These are phyloP conservation scores for Danaus plexippus DNA, from an alignment of 1,140 invertebrate genomes.

Conservation along the genomic window DNA sequence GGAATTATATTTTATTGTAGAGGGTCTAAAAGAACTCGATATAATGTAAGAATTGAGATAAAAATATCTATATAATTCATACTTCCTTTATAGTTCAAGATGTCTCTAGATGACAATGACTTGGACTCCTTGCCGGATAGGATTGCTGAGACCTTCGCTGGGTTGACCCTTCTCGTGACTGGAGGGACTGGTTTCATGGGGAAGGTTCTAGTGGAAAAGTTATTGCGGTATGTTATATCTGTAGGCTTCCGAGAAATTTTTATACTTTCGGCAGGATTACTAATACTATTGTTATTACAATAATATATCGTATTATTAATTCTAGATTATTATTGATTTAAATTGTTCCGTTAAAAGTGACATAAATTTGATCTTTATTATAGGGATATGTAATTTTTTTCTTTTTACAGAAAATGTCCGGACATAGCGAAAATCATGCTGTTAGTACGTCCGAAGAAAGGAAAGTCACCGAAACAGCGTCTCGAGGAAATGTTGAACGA, in stretches of 20 bases:
- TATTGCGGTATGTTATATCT: constrained; percentile 73
- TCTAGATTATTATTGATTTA: too few species aligned
- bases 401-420: constrained; percentile 64
- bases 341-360: too few species aligned
- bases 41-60: too few species aligned
- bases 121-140: constrained; percentile 68
- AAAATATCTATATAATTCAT: background rate
- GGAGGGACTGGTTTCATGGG: constrained; percentile 90
- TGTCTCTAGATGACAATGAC: constrained; percentile 49
- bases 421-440: constrained; percentile 82
- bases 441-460: constrained; percentile 85
- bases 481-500: constrained; percentile 80
- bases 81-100: constrained; percentile 17
- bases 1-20: too few species aligned
- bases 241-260: too few species aligned
- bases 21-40: too few species aligned
- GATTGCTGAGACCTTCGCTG: constrained; percentile 70
- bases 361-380: background rate
- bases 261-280: too few species aligned
- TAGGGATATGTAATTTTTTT: constrained; percentile 1
- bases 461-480: constrained; percentile 79
- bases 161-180: constrained; percentile 72
- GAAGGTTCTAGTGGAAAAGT: constrained; percentile 90
- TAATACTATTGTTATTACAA: background rate
- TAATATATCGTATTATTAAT: background rate